Percentiles rank a stretch among this genome's conserved stretches.
These are phyloP conservation scores for Rhyzopertha dominica DNA, from an alignment of 1,140 invertebrate genomes.

Conservation along the genomic window DNA sequence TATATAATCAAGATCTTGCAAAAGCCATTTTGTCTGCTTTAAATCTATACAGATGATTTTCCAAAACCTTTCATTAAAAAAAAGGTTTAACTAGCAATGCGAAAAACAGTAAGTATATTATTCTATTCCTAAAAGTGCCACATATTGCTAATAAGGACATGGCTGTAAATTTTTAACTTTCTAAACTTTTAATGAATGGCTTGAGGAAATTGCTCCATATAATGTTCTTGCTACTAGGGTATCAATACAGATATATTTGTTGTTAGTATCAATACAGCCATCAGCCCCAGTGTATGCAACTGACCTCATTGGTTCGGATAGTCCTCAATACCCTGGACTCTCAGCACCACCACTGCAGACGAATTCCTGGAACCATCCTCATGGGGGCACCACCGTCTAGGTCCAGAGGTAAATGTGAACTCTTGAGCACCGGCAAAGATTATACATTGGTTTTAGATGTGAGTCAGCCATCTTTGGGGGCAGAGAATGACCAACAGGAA, in stretches of 20 bases:
- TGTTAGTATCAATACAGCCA: slow-evolving; percentile 86
- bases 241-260: slow-evolving; percentile 12
- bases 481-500: slow-evolving; percentile 55
- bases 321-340: slow-evolving; percentile 91
- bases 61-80: no score
- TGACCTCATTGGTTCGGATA: slow-evolving; percentile 80
- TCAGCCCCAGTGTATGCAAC: slow-evolving; percentile 70
- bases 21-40: no score
- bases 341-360: slow-evolving; percentile 81
- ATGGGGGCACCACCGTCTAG: slow-evolving; percentile 61
- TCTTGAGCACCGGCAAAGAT: background rate
- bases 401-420: slow-evolving; percentile 58
- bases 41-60: no score
- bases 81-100: no score
- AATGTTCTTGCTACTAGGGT: no score
- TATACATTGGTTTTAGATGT: slow-evolving; percentile 53
- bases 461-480: slow-evolving; percentile 68
- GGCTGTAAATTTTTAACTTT: no score
- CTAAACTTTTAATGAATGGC: no score
- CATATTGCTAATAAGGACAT: no score
- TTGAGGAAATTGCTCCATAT: no score
- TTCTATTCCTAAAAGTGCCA: no score
- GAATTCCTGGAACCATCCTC: slow-evolving; percentile 71
- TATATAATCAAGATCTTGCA: no score
- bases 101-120: no score